Evolutionary conservation across 2,888 invertebrate species (phyloP), one percentile per base, ranked within the genome.

Genomic region (Hypercompe scribonia): DNA sequence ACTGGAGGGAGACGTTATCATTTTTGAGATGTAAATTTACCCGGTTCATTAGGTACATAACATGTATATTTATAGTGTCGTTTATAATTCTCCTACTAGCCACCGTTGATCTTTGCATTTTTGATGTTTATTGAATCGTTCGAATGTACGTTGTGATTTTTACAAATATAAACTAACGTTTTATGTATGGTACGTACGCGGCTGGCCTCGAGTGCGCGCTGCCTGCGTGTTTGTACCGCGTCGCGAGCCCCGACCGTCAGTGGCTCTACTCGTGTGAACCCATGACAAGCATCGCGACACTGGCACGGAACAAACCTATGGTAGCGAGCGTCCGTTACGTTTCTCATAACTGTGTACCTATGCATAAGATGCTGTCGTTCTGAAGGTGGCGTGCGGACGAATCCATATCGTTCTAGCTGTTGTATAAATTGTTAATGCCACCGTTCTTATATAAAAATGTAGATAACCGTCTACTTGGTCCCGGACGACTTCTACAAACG

Each of bases 1-100:
- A 92, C 89, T 90, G 90, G 87, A 85, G 85, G 85, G 89, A 92
- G 90, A 90, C 90, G 91, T 93, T 93, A 94, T 93, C 93, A 93
- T 91, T 94, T 94, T 94, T 94, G 94, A 94, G 93, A 94, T 94
- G 91, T 94, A 94, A 92, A 92, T 94, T 94, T 94, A 94, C 94
- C 93, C 88, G 84, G 91, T 94, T 94, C 92, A 87, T 90, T 92
- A 91, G 89, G 79, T 87, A 87, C 89, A 89, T 86, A 75, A 84
- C 78, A 78, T 84, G 75, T 88, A 89, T 90, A 93, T 93, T 93
- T 93, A 91, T 93, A 93, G 92, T 88, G 90, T 91, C 91, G 91
- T 94, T 93, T 93, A 90, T 93, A 93, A 90, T 88, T 92, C 90
- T 91, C 91, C 91, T 92, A 91, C 88, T 92, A 91, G 92, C 93